These are phyloP conservation scores for Dinocampus coccinellae DNA, from an alignment of 2,888 invertebrate genomes.

Conservation along the genomic window DNA sequence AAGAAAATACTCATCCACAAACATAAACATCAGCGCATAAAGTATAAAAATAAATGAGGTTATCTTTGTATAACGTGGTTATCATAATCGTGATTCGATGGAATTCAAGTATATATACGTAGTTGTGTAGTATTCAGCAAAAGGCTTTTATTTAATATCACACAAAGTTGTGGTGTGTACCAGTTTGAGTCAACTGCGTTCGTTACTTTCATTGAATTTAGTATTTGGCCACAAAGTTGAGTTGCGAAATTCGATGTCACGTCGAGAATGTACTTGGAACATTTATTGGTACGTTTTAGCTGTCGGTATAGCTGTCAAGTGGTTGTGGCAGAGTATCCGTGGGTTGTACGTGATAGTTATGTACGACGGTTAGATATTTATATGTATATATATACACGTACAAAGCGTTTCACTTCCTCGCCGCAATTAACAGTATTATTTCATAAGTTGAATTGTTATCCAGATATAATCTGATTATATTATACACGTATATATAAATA, in stretches of 20 bases:
- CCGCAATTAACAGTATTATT: not conserved
- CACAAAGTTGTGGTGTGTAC: not conserved
- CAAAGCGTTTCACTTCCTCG: not conserved
- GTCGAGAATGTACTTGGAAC: conserved; percentile 11
- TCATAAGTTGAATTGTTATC: not conserved
- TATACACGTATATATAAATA: not conserved
- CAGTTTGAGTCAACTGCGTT: conserved; percentile 3
- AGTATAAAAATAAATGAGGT: not conserved
- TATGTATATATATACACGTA: not conserved
- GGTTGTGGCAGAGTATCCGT: not conserved
- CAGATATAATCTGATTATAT: not conserved
- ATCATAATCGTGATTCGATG: not conserved
- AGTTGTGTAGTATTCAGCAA: not conserved
- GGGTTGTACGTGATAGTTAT: not conserved
- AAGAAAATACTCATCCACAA: not conserved
- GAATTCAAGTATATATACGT: not conserved
- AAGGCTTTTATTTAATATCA: not conserved
- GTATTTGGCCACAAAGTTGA: conserved; percentile 4
- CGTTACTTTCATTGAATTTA: conserved; percentile 11
- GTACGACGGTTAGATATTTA: not conserved
- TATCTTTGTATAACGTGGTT: not conserved
- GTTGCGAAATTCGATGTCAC: conserved; percentile 17
- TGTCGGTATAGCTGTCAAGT: not conserved
- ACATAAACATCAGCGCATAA: not conserved
- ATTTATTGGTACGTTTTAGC: not conserved